phyloP scores from a whole-genome alignment of 2,888 invertebrate genomes.

The Thyatira batis region DNA sequence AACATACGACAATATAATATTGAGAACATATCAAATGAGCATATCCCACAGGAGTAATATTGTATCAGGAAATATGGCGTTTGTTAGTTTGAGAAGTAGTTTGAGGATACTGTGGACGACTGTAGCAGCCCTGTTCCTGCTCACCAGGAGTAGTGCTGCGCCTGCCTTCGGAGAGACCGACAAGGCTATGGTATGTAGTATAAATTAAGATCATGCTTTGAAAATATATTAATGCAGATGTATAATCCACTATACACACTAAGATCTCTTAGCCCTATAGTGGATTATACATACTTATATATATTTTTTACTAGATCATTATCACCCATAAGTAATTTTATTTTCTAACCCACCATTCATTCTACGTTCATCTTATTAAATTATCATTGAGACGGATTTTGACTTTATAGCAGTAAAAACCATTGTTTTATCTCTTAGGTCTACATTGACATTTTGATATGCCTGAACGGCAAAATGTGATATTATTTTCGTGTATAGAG shows the following conservation, averaged over 20 bases:
- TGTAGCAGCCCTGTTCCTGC: slow-evolving; percentile 53
- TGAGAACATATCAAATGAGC: slow-evolving; percentile 53
- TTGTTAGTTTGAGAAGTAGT: slow-evolving; percentile 56
- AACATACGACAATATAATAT: slow-evolving; percentile 44
- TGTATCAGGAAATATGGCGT: slow-evolving; percentile 55
- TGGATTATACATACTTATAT: not conserved
- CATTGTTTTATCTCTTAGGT: not conserved
- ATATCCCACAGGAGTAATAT: slow-evolving; percentile 36
- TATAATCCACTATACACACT: too few species aligned
- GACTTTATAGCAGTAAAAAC: slow-evolving; percentile 4
- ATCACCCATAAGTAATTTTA: slow-evolving; percentile 11
- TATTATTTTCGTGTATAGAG: too few species aligned
- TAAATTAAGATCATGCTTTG: not conserved
- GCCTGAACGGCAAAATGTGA: too few species aligned
- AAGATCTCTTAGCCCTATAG: not conserved
- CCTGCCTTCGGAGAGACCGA: slow-evolving; percentile 69
- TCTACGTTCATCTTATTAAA: slow-evolving; percentile 6
- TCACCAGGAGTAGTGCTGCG: slow-evolving; percentile 67
- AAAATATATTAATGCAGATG: not conserved
- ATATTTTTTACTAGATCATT: not conserved
- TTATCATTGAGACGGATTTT: slow-evolving; percentile 25
- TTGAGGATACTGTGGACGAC: slow-evolving; percentile 63
- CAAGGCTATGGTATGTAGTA: slow-evolving; percentile 71
- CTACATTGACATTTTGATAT: too few species aligned
- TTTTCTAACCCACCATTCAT: slow-evolving; percentile 9